Conservation (phyloP, 2,888 invertebrate genomes). For the Yponomeuta plumbellus region DNA sequence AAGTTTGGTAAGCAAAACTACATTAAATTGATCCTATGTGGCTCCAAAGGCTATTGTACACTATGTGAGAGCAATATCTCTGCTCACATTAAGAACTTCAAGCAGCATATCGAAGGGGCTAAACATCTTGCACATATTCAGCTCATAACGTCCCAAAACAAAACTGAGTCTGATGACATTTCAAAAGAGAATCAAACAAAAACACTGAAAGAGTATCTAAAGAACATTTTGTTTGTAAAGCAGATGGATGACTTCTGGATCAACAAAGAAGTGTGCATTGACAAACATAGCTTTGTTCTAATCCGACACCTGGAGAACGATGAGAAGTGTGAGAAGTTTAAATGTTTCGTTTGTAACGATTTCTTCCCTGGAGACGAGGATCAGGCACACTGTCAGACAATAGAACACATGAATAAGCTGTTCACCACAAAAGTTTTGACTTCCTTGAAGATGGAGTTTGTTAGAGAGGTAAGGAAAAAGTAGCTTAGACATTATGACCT, state of each 20-base stretch:
- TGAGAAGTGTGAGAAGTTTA: constrained; percentile 29
- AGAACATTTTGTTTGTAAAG: constrained; percentile 19
- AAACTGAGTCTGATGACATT: constrained; percentile 22
- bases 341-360: constrained; percentile 44
- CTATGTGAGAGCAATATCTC: constrained; percentile 42
- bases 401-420: constrained; percentile 36
- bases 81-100: constrained; percentile 35
- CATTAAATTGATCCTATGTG: constrained; percentile 46
- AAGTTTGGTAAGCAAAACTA: constrained; percentile 39
- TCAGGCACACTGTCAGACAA: constrained; percentile 34
- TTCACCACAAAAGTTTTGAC: constrained; percentile 31
- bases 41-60: constrained; percentile 43
- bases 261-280: constrained; percentile 30
- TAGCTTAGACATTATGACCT: too few relatives aligned
- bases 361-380: constrained; percentile 28
- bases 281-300: constrained; percentile 35
- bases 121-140: constrained; percentile 41
- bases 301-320: constrained; percentile 29
- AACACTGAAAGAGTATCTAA: constrained; percentile 24
- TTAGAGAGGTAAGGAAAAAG: constrained; percentile 43
- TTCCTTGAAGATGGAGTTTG: constrained; percentile 31
- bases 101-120: constrained; percentile 38
- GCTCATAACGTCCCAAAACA: constrained; percentile 32
- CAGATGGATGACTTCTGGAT: constrained; percentile 30
- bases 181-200: constrained; percentile 22